A percentile compares a stretch with the other conserved stretches of the same genome.
Conservation (phyloP, 2,888 invertebrate genomes). For the Machimus atricapillus region DNA sequence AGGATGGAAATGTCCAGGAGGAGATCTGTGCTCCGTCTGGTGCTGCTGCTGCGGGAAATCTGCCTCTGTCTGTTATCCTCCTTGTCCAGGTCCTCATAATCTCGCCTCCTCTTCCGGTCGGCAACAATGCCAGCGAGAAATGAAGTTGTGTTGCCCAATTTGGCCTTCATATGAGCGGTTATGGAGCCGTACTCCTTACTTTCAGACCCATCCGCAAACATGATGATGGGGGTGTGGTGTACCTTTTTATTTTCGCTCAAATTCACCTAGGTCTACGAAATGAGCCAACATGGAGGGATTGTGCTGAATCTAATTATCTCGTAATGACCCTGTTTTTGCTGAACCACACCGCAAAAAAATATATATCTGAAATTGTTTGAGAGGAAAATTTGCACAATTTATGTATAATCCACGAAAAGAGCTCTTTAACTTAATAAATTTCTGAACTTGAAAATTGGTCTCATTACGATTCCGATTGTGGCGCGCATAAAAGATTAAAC, state of each 20-base stretch:
- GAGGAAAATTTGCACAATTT: background rate
- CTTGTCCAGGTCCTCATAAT: slow-evolving; percentile 21
- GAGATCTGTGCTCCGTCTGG: slow-evolving; percentile 26
- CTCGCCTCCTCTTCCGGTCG: background rate
- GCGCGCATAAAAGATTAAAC: background rate
- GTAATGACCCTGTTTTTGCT: background rate
- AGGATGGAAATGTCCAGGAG: slow-evolving; percentile 36
- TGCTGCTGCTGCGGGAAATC: slow-evolving; percentile 24
- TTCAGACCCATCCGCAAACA: background rate
- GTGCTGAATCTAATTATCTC: background rate
- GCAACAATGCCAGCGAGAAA: slow-evolving; percentile 6
- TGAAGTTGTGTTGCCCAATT: background rate
- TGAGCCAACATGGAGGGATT: background rate
- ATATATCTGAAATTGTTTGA: background rate
- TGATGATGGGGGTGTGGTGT: background rate
- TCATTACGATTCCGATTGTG: background rate
- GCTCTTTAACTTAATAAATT: background rate
- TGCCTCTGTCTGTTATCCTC: background rate
- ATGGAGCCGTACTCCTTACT: background rate
- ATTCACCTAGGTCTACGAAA: background rate
- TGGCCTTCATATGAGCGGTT: background rate
- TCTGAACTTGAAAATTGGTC: slow-evolving; percentile 14
- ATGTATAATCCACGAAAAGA: background rate
- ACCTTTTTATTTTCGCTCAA: background rate
- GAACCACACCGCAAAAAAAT: background rate